Base-by-base conservation (phyloP, 2,888 invertebrate genomes). In the Cheilosia urbana region DNA sequence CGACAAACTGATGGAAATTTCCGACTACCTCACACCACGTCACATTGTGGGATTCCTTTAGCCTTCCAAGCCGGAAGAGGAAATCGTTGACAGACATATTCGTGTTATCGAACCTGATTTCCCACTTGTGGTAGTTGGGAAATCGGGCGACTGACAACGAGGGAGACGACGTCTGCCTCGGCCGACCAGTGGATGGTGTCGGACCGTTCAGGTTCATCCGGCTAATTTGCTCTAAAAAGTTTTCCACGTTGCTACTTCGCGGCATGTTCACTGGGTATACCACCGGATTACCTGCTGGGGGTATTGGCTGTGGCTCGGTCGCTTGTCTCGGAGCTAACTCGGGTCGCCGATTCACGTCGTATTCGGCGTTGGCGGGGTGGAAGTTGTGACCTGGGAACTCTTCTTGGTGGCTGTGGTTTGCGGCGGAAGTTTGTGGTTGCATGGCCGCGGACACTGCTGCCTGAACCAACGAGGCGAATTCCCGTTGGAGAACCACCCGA, bases 111-210 rank as follows among this genome's bases (percentile, higher is more conserved):
- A 55, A 55, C 17, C 34, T 55, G 2, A 51, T 51, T 24, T 27
- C 51, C 51, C 51, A 51, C 24, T 51, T 51, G 27, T 51, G 51
- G 5, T 30, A 55, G 15, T 55, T 55, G 30, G 30, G 55, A 9
- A 34, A 30, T 17, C 55, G 19, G 1, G 0, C n/a, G 2, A 6
- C 2, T 6, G 55, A 55, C 0, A 2, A n/a, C 19, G 55, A 55
- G 2, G 53, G 53, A 1, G 53, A 53, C 2, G 55, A 2, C 0
- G n/a, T 11, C 30, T 17, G 30, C 2, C 17, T 5, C 4, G 13
- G 13, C 13, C 15, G 1, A 0, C 27, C 24, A 3, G 53, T n/a
- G 1, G 30, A 4, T 7, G n/a, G n/a, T n/a, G n/a, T n/a, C n/a
- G n/a, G n/a, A n/a, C n/a, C n/a, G n/a, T n/a, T n/a, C n/a, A n/a